Evolutionary conservation across 2,113 vertebrate genomes (phyloP), one percentile per base, ranked within the genome.

Genomic region (Motacilla alba): DNA sequence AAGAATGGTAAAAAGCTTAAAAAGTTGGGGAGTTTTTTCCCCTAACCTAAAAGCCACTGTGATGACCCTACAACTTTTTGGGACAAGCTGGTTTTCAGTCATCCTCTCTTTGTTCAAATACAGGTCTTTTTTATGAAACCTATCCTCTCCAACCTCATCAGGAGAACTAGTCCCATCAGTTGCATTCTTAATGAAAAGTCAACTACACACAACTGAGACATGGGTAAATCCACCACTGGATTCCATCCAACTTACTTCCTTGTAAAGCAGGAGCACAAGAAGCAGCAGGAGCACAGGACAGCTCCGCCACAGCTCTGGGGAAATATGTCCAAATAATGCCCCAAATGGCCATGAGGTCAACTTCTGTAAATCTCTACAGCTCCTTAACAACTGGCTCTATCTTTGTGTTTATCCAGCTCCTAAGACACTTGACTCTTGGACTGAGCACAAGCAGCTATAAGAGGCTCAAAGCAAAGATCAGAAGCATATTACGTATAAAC

Each of bases 391-490:
- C 85, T 43, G 64, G 35, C 41, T 94, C 86, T 83, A 75, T 83
- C 88, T 83, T 67, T 70, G 13, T 78, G 88, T 93, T 95, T 95
- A 95, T 93, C 88, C 76, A 92, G 56, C 80, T 93, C 55, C 78
- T 87, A 67, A 83, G 58, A 93, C 84, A 93, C 91, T 94, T 93
- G 93, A 95, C 83, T 91, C 70, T 41, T 90, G 73, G 84, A 78
- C 47, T 50, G 91, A 93, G 55, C 60, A 59, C 66, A 90, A 84
- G 81, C 87, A 92, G 82, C 68, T 81, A 0, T 52, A 92, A 92
- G 83, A 87, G 76, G 76, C 75, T 95, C 95, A 93, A 93, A 78
- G 80, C 90, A 93, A 90, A 95, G 76, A 94, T 91, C 75, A 93
- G 74, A 92, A 82, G 64, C 56, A 81, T 49, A 53, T 83, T 83